Evolutionary conservation across 2,797 vertebrate genomes (phyloP), one percentile per base, ranked within the genome.

Genomic region (Botia almorhae): DNA sequence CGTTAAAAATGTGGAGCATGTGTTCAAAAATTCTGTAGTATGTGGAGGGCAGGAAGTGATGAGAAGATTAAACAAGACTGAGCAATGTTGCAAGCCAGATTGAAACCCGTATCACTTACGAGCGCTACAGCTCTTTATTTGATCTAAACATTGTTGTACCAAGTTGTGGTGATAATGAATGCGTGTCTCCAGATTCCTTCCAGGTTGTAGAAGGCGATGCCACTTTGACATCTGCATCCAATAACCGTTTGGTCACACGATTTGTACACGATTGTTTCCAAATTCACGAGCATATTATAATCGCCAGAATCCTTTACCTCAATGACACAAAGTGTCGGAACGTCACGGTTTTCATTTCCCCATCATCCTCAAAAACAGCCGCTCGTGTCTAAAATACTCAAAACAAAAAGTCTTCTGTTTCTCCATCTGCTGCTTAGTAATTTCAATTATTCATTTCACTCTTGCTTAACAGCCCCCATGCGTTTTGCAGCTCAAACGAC

Each of bases 401-500:
- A 71, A 69, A 56, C 65, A 71, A 68, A 43, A 1, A n/a, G 2
- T 72, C 29, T 43, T 13, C 16, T 1, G 2, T 61, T 13, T 48
- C 55, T 16, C 13, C 2, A 2, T 36, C 5, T 17, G 69, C 21
- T 29, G 0, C 53, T 60, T 78, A 70, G n/a, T 69, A 8, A 17
- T 51, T 71, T 87, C 53, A 69, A 50, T 85, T 79, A 80, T 82
- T 83, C 1, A 85, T 70, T 56, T 10, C 4, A 1, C 14, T 81
- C 75, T 78, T 77, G 76, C 78, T 82, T 81, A 12, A 33, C 19
- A 55, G 46, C 23, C 39, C 72, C 55, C 53, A 50, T 23, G n/a
- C 69, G 43, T 3, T 53, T 69, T 77, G 51, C 21, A 12, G 16
- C 39, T 83, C 77, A 81, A 76, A 16, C 36, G 19, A 19, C 70